Conservation (phyloP, 2,113 vertebrate species). For the Machaerirhynchus nigripectus region DNA sequence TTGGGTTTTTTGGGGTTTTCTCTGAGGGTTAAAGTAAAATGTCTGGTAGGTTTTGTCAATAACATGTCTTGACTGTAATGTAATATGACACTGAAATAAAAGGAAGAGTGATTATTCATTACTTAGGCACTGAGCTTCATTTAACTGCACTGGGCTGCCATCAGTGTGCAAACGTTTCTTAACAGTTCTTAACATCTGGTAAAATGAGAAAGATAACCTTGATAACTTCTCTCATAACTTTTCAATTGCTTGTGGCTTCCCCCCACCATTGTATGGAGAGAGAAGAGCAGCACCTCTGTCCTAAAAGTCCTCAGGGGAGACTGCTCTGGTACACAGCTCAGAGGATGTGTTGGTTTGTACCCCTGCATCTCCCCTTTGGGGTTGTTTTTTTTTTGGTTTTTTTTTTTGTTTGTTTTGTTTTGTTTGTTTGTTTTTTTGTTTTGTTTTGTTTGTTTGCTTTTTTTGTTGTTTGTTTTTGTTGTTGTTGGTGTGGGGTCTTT, state of each 20-base stretch:
- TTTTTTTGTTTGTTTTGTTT: too few species aligned
- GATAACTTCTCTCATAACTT: background rate
- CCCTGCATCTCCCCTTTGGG: too few species aligned
- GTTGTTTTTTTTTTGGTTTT: background rate
- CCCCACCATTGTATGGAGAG: background rate
- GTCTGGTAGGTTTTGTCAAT: conserved; percentile 67
- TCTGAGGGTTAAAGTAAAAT: conserved; percentile 54
- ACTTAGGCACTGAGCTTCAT: conserved; percentile 49
- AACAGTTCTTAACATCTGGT: background rate
- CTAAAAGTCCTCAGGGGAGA: background rate
- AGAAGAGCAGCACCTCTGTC: background rate
- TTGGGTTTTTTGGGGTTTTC: background rate
- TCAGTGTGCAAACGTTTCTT: background rate
- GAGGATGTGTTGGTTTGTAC: background rate
- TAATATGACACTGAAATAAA: conserved; percentile 66
- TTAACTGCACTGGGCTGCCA: background rate
- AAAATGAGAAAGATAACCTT: background rate
- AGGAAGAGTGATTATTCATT: conserved; percentile 66
- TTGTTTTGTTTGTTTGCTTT: too few species aligned
- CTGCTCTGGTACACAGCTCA: background rate
- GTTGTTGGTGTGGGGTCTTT: background rate
- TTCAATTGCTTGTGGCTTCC: background rate
- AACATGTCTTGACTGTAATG: conserved; percentile 68
- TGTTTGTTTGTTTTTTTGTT: too few species aligned
- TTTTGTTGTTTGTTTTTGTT: too few species aligned